Base-by-base conservation (phyloP, 2,113 vertebrate species). In the Rhinichthys klamathensis region DNA sequence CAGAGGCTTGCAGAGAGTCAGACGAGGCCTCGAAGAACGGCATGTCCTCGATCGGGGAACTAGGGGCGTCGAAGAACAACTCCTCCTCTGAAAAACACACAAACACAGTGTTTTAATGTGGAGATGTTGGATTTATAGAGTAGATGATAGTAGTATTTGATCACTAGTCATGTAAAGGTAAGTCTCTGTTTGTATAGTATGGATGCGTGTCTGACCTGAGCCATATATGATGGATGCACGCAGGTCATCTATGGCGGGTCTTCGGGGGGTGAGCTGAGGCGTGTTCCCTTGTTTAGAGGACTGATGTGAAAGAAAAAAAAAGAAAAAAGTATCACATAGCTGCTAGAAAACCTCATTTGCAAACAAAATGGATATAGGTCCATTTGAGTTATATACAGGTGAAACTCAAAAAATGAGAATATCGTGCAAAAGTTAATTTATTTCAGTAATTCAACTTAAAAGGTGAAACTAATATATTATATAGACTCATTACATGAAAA, bases 21-120 rank as follows among this genome's bases (percentile, higher is more conserved):
- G 91, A 89, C 21, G 92, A 69, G 60, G 93, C 92, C 72, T 96
- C 90, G 89, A 97, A 97, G 91, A 96, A 96, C 0, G 91, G 80
- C 60, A 87, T 8, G 0, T 97, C 96, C 61, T 96, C 96, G 3
- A 96, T 80, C 2, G 98, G 98, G 90, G 97, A 98, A 89, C 93
- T 96, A 32, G 95, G 95, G 41, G 98, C 98, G 89, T 99, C 98
- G 81, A 94, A 99, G 93, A 96, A 99, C 90, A 95, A 84, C 77
- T 99, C 98, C 85, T 98, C 97, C 84, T 99, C 97, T 38, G 97
- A 98, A 30, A 74, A 49, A 84, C 12, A 69, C n/a, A 77, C 18
- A 69, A 16, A 86, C 58, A 83, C 8, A 82, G 3, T 2, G 7
- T 6, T 27, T 74, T 7, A 77, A 54, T 76, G 3, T 65, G 11